Evolutionary conservation across 2,888 invertebrate species (phyloP), one percentile per base, ranked within the genome.

Genomic region (Criorhina ranunculi): DNA sequence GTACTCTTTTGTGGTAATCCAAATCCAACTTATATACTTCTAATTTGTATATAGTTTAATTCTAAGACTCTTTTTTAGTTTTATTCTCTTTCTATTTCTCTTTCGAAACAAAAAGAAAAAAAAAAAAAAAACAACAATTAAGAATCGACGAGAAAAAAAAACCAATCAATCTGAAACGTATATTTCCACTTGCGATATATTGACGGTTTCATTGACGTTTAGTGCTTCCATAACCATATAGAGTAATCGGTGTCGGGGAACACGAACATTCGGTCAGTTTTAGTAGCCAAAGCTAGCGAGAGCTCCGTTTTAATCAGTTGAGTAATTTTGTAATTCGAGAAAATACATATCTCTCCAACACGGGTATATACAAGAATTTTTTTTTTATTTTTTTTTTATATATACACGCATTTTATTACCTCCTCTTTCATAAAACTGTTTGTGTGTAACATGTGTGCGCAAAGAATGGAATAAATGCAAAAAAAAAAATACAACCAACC

Each of bases 141-240:
- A n/a, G n/a, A n/a, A n/a, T n/a, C n/a, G n/a, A n/a, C n/a, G n/a
- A n/a, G n/a, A n/a, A n/a, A n/a, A n/a, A n/a, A n/a, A n/a, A 37
- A 17, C 24, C 9, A 31, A 24, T 24, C 24, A 24, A 24, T 24
- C 24, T 24, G 24, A 24, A 40, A 40, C n/a, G 57, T 24, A 24
- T 37, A 57, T 53, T 53, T 31, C 12, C 31, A 37, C 57, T 24
- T 57, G 57, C 37, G 37, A 24, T 24, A 37, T 57, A 57, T 35
- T 57, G 57, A 37, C 37, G 33, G 57, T 57, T 57, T 57, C 37
- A 57, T 37, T 57, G 57, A 40, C 17, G 33, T 57, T n/a, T 57
- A 57, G 57, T 57, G 57, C 57, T 37, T 35, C n/a, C 24, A 24
- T 40, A 57, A 37, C 37, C 57, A 11, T 57, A 57, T 57, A 37